Conservation (phyloP, 64 coral and sea anemone species). For the Cladopsammia gracilis region DNA sequence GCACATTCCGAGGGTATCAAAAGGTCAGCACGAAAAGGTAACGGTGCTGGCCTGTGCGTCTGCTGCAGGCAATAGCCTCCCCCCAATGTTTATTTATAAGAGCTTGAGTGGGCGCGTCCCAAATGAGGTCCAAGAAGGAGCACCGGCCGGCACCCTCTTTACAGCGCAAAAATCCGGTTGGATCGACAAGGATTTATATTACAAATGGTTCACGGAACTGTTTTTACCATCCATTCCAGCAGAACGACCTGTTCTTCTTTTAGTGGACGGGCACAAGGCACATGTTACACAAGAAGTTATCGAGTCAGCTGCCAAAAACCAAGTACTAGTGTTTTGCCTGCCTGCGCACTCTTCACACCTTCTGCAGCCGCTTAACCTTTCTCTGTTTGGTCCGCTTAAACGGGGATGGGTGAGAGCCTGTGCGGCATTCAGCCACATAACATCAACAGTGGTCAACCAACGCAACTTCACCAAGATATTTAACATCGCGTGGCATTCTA, state of each 20-base stretch:
- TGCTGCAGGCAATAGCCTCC: neutral
- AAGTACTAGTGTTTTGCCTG: no score
- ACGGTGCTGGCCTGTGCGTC: neutral
- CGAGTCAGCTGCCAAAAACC: no score
- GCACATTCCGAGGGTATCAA: neutral
- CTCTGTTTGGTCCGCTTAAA: no score
- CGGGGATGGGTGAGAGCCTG: no score
- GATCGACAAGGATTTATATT: conserved; percentile 17
- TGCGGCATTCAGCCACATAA: no score
- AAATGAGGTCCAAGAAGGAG: neutral
- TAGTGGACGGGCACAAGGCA: no score
- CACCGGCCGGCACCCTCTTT: neutral
- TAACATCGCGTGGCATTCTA: no score
- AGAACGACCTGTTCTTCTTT: neutral
- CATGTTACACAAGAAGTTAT: no score
- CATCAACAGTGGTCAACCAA: no score
- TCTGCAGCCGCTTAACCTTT: no score
- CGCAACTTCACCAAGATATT: no score
- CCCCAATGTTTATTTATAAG: conserved; percentile 3
- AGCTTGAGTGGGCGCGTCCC: neutral
- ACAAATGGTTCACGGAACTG: neutral
- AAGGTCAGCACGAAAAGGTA: neutral
- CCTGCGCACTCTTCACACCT: no score
- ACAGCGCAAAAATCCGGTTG: neutral
- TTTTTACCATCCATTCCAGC: neutral